A percentile compares a stretch with the other conserved stretches of the same genome.
phyloP scores from a whole-genome alignment of 2,113 vertebrate species.

The Globicephala melas region DNA sequence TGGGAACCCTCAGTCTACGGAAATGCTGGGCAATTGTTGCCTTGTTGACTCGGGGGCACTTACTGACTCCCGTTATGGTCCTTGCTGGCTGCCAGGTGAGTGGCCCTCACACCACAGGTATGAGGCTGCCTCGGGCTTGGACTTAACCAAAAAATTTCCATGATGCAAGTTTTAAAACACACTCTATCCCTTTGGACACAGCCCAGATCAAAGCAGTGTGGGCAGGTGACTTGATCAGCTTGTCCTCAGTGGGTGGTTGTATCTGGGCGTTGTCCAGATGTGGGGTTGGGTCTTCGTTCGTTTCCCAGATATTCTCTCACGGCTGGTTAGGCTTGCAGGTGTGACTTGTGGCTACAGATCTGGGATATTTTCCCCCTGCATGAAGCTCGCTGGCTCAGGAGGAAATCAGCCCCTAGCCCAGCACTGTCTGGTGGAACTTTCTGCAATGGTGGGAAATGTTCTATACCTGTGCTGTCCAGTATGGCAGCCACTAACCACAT shows the following conservation, averaged over 20 bases:
- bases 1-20: background rate
- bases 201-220: background rate
- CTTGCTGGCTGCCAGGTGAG: background rate
- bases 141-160: background rate
- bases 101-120: background rate
- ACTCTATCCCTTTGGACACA: background rate
- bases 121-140: background rate
- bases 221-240: background rate
- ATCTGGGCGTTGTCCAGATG: background rate
- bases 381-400: background rate
- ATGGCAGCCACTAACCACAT: background rate
- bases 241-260: background rate
- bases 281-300: background rate
- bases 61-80: background rate
- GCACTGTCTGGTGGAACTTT: background rate
- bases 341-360: background rate
- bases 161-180: background rate
- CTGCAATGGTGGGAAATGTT: background rate
- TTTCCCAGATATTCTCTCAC: background rate
- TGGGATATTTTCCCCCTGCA: fast-evolving
- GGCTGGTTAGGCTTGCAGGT: background rate
- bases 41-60: background rate
- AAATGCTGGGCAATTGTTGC: background rate
- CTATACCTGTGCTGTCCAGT: background rate
- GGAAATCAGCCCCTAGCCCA: background rate